These are phyloP conservation scores for Varroa destructor DNA, from an alignment of 1,140 invertebrate genomes.

Conservation along the genomic window DNA sequence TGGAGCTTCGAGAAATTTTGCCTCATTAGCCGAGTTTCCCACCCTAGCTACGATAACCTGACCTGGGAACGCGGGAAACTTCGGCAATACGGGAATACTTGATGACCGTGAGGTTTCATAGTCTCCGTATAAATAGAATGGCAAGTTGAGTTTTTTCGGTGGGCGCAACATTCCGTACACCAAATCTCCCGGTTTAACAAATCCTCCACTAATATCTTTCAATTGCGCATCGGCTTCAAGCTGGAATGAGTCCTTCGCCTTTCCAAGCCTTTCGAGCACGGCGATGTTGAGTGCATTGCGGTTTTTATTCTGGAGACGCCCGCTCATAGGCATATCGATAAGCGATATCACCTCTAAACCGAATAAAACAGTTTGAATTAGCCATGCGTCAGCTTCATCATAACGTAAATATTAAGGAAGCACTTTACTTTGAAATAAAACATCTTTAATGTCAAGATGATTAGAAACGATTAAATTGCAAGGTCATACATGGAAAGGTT, in stretches of 20 bases:
- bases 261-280: neutral
- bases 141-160: neutral
- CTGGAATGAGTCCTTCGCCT: neutral
- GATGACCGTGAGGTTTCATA: conserved; percentile 20
- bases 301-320: conserved; percentile 19
- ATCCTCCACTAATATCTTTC: conserved; percentile 23
- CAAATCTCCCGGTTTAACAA: neutral
- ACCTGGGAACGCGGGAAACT: conserved; percentile 13
- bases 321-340: neutral
- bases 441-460: no score
- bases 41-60: conserved; percentile 12
- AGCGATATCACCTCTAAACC: neutral
- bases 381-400: no score
- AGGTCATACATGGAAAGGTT: no score
- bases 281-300: conserved; percentile 6
- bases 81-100: conserved; percentile 9
- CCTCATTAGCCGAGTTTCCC: conserved; percentile 8
- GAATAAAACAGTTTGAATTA: no score
- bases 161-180: conserved; percentile 21
- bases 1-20: neutral
- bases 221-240: neutral
- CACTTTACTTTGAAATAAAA: no score
- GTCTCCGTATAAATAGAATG: conserved; percentile 8
- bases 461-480: no score
- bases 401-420: no score